phyloP scores from a whole-genome alignment of 1,140 invertebrate genomes.

The Hyphantria cunea region DNA sequence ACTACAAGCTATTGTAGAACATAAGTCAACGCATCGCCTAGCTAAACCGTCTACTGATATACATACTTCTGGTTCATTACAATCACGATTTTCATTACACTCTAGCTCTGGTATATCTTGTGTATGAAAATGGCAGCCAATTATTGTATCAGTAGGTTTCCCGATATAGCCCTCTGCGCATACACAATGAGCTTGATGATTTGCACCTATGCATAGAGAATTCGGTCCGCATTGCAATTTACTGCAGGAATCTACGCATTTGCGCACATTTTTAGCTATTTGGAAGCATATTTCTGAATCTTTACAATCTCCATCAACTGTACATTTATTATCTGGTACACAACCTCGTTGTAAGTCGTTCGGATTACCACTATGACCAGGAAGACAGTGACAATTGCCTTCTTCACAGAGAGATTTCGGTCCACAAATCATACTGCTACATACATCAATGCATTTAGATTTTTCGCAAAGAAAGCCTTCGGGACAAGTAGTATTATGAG shows the following conservation, averaged over 20 bases:
- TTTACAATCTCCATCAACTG: slow-evolving; percentile 90
- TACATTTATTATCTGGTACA: slow-evolving; percentile 86
- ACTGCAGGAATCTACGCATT: slow-evolving; percentile 93
- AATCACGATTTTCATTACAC: slow-evolving; percentile 88
- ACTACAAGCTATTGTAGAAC: slow-evolving; percentile 89
- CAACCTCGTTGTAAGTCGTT: slow-evolving; percentile 87
- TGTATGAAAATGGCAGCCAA: slow-evolving; percentile 88
- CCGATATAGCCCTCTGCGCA: slow-evolving; percentile 91
- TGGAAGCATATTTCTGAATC: slow-evolving; percentile 93
- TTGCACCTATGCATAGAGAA: slow-evolving; percentile 91
- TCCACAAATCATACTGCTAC: slow-evolving; percentile 88
- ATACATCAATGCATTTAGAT: slow-evolving; percentile 88
- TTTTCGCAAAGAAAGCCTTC: slow-evolving; percentile 87
- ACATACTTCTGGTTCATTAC: slow-evolving; percentile 85
- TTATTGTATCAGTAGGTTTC: slow-evolving; percentile 88
- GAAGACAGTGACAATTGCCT: slow-evolving; percentile 90
- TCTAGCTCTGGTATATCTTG: slow-evolving; percentile 79
- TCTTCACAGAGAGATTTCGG: slow-evolving; percentile 90
- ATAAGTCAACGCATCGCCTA: slow-evolving; percentile 89
- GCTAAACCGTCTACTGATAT: slow-evolving; percentile 82
- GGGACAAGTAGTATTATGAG: slow-evolving; percentile 87
- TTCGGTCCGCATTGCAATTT: slow-evolving; percentile 95
- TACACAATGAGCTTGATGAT: slow-evolving; percentile 92
- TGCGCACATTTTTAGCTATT: slow-evolving; percentile 87
- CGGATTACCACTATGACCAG: slow-evolving; percentile 90